Evolutionary conservation across 2,797 vertebrate species (phyloP).

Genomic region (Choloepus didactylus): DNA sequence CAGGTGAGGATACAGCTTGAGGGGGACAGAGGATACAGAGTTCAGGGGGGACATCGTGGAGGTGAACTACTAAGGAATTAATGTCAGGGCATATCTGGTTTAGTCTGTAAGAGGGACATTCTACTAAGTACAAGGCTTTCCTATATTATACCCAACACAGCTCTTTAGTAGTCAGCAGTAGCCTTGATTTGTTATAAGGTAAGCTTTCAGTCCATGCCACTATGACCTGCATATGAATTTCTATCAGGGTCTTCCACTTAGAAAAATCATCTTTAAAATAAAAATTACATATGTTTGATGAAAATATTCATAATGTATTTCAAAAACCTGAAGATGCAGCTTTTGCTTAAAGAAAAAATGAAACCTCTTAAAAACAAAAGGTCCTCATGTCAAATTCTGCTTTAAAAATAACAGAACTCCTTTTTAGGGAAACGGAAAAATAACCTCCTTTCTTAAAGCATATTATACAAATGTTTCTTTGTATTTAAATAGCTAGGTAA

Average conservation of each 20-base stretch:
- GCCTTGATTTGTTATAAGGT: neutral
- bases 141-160: neutral
- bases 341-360: constrained; percentile 20
- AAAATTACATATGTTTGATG: constrained; percentile 30
- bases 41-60: neutral
- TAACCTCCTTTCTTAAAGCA: neutral
- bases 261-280: constrained; percentile 48
- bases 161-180: neutral
- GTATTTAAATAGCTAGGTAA: neutral
- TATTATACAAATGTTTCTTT: constrained; percentile 6
- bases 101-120: neutral
- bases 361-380: constrained; percentile 39
- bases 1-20: neutral
- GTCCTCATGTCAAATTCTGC: constrained; percentile 5
- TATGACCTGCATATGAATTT: constrained; percentile 1
- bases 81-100: neutral
- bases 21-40: neutral
- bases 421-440: constrained; percentile 41
- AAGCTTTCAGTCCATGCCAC: neutral
- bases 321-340: constrained; percentile 14
- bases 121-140: neutral
- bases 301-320: constrained; percentile 63
- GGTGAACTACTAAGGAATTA: neutral
- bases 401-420: constrained; percentile 39
- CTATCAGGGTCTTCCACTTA: constrained; percentile 10